Evolutionary conservation across 2,113 vertebrate species (phyloP).

Genomic region (Paratilapia polleni): DNA sequence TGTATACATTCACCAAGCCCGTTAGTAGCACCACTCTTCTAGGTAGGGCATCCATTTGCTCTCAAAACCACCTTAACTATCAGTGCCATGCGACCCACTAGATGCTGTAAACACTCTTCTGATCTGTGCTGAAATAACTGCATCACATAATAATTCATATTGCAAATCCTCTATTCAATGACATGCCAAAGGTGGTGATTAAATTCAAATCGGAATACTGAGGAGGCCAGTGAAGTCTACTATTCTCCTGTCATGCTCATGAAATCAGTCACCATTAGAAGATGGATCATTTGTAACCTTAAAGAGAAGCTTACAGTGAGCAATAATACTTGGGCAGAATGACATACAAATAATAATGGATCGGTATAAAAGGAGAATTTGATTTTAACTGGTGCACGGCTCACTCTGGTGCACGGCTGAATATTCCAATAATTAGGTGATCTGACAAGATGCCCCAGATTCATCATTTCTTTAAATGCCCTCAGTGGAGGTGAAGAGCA

Average conservation of each 20-base stretch:
- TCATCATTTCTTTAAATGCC: background rate
- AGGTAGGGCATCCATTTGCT: background rate
- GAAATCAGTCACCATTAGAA: background rate
- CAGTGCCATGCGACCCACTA: background rate
- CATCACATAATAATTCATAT: background rate
- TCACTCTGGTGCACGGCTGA: background rate
- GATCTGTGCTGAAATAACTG: background rate
- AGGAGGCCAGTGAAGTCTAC: background rate
- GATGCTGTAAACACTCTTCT: background rate
- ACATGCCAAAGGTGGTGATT: conserved; percentile 6
- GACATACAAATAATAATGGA: background rate
- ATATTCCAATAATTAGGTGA: background rate
- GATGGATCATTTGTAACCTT: background rate
- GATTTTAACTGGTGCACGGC: background rate
- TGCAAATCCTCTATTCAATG: background rate
- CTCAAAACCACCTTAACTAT: background rate
- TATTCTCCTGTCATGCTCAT: conserved; percentile 2
- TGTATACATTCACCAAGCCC: background rate
- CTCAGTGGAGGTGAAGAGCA: background rate
- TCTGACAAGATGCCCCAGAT: background rate
- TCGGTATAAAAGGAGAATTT: background rate
- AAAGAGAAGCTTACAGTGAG: background rate
- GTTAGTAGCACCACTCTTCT: background rate
- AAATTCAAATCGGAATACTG: background rate
- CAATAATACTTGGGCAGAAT: background rate